Percentiles rank a stretch among this genome's conserved stretches.
phyloP scores from a whole-genome alignment of 2,888 invertebrate species.

The Drosophila differens region DNA sequence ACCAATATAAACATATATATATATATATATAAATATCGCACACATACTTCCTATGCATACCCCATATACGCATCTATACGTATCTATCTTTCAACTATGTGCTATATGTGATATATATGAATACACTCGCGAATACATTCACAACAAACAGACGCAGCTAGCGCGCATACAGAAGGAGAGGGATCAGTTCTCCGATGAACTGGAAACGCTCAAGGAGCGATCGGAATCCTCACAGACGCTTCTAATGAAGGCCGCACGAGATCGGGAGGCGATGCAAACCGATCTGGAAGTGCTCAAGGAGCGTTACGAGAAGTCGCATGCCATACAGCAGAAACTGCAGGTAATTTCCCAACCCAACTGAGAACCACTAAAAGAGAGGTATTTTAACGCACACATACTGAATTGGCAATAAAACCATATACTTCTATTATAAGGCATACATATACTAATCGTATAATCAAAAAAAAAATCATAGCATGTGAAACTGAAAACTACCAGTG shows the following conservation, averaged over 20 bases:
- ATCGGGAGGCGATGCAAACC: slow-evolving; percentile 93
- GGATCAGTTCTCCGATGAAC: slow-evolving; percentile 92
- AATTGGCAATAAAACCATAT: slow-evolving; percentile 36
- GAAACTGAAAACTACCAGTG: slow-evolving; percentile 65
- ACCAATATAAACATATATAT: not conserved
- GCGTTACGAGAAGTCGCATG: slow-evolving; percentile 94
- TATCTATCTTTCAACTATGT: slow-evolving; percentile 71
- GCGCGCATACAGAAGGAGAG: slow-evolving; percentile 95
- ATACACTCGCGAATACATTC: slow-evolving; percentile 27
- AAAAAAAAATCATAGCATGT: slow-evolving; percentile 56
- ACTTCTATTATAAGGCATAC: slow-evolving; percentile 27
- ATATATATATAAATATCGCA: slow-evolving; percentile 28
- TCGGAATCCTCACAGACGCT: slow-evolving; percentile 93
- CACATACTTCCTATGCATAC: slow-evolving; percentile 60
- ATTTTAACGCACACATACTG: slow-evolving; percentile 17
- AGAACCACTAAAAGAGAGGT: slow-evolving; percentile 28
- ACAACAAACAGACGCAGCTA: slow-evolving; percentile 88
- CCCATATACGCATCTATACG: slow-evolving; percentile 42
- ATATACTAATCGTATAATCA: slow-evolving; percentile 37
- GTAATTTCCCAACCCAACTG: slow-evolving; percentile 84
- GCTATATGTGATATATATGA: slow-evolving; percentile 36
- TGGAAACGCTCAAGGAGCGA: slow-evolving; percentile 92
- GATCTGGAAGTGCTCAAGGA: slow-evolving; percentile 95
- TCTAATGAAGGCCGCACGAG: slow-evolving; percentile 92
- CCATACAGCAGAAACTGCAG: slow-evolving; percentile 93